phyloP scores from a whole-genome alignment of 2,797 vertebrate genomes.

The Chiloscyllium punctatum region DNA sequence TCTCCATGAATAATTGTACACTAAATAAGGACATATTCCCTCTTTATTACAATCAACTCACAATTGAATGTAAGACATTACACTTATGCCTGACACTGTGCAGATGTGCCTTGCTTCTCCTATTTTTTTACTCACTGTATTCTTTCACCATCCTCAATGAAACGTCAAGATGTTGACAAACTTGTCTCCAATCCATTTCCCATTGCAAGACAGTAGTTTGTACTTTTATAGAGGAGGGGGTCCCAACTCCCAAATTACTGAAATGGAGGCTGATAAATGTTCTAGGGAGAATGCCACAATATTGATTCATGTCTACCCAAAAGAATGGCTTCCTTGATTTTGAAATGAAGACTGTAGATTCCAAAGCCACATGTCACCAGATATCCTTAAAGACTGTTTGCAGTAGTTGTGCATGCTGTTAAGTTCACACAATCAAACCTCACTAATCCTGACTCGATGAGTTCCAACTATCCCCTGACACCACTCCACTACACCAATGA shows the following conservation, averaged over 20 bases:
- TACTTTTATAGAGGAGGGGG: background rate
- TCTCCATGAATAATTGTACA: background rate
- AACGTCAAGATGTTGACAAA: background rate
- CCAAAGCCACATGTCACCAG: background rate
- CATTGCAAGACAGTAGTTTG: background rate
- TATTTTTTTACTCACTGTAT: background rate
- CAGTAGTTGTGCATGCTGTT: background rate
- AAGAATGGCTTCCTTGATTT: background rate
- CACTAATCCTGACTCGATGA: too few species aligned
- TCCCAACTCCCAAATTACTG: background rate
- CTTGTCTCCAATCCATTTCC: background rate
- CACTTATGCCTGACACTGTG: background rate
- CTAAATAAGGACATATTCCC: background rate
- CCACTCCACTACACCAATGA: too few species aligned
- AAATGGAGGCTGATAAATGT: background rate
- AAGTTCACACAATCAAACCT: background rate
- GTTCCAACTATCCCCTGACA: too few species aligned
- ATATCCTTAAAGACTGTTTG: background rate
- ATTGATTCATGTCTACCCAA: background rate
- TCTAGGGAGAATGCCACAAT: background rate
- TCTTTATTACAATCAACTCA: background rate
- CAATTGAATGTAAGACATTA: background rate
- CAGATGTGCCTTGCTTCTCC: background rate
- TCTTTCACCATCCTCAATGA: background rate
- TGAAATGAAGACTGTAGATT: background rate